phyloP scores from a whole-genome alignment of 2,797 vertebrate species.

The Mormyrus proboscirostris region DNA sequence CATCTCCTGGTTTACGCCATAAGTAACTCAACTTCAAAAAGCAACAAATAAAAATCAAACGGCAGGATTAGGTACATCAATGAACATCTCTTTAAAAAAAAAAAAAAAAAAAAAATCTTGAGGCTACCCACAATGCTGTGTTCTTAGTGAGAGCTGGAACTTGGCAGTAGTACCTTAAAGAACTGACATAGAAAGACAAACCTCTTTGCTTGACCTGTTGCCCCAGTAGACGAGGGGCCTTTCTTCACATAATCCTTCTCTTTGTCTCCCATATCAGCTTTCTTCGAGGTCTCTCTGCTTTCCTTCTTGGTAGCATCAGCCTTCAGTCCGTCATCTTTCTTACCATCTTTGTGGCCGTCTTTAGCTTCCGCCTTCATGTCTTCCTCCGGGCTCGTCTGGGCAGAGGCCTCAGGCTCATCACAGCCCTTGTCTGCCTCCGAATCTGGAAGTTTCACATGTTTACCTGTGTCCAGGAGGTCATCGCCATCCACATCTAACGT shows the following conservation, averaged over 20 bases:
- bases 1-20: constrained; percentile 68
- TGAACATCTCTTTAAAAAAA: constrained; percentile 64
- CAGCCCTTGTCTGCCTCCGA: constrained; percentile 89
- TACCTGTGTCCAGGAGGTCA: constrained; percentile 99
- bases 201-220: constrained; percentile 99
- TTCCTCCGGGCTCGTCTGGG: constrained; percentile 82
- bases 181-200: constrained; percentile 99
- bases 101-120: constrained; percentile 81
- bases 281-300: constrained; percentile 89
- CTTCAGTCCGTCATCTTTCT: constrained; percentile 88
- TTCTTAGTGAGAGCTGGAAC: constrained; percentile 97
- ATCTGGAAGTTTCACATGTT: constrained; percentile 99
- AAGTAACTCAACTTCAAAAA: constrained; percentile 77
- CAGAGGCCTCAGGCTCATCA: constrained; percentile 79
- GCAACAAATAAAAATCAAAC: constrained; percentile 65
- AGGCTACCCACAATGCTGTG: constrained; percentile 97
- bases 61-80: constrained; percentile 92
- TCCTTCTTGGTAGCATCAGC: constrained; percentile 88
- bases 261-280: constrained; percentile 97
- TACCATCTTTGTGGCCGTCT: constrained; percentile 88
- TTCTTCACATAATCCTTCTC: constrained; percentile 99
- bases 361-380: constrained; percentile 76
- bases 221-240: constrained; percentile 96
- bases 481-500: constrained; percentile 99
- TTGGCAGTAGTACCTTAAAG: constrained; percentile 93